phyloP scores from a whole-genome alignment of 2,888 invertebrate species.

The Philhelius pedissequus region DNA sequence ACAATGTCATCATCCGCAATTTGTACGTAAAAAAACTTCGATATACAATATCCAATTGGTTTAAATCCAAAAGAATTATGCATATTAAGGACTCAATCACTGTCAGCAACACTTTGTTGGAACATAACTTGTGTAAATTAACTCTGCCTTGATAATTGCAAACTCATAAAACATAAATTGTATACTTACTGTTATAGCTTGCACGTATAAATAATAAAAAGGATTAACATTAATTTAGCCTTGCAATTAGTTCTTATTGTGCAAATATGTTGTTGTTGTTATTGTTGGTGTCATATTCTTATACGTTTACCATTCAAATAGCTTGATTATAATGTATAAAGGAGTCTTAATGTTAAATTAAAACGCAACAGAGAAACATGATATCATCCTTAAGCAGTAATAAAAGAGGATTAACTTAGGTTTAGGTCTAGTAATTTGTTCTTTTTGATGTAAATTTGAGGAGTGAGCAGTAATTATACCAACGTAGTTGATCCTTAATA shows the following conservation, averaged over 20 bases:
- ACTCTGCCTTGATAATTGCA: conserved; percentile 1
- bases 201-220: background rate
- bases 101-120: background rate
- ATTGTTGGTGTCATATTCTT: background rate
- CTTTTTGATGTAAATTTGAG: background rate
- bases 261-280: too few relatives aligned
- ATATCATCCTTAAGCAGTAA: background rate
- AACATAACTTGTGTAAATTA: background rate
- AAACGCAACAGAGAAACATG: background rate
- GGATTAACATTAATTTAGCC: background rate
- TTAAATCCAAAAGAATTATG: background rate
- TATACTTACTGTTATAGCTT: background rate
- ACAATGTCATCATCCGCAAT: background rate
- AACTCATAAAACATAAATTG: background rate
- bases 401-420: background rate
- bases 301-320: conserved; percentile 10
- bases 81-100: background rate
- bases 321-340: background rate
- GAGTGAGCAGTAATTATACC: background rate
- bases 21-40: background rate
- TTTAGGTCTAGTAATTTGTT: background rate
- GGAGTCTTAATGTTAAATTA: background rate
- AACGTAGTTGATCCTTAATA: too few relatives aligned
- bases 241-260: conserved; percentile 20
- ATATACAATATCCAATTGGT: background rate